Evolutionary conservation across 2,113 vertebrate genomes (phyloP).

Genomic region (Paraplagusia blochii): DNA sequence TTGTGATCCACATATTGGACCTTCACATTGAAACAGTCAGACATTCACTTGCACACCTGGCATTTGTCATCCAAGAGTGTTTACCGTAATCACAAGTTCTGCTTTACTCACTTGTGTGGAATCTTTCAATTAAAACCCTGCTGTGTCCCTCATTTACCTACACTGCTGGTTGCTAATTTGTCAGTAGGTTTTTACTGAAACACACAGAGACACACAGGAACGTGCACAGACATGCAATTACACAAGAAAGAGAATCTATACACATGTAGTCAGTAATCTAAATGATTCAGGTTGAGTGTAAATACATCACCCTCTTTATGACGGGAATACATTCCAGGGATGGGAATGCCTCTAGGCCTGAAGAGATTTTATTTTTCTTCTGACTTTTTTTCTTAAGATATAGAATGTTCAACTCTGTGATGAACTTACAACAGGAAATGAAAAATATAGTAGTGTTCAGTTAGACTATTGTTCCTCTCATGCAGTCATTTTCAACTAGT

Average conservation of each 20-base stretch:
- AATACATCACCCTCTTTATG: slow-evolving; percentile 4
- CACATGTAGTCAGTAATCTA: not conserved
- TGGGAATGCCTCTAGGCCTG: not conserved
- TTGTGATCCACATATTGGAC: too few species aligned
- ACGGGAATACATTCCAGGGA: slow-evolving; percentile 14
- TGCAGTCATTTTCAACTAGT: too few species aligned
- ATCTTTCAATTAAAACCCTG: slow-evolving; percentile 32
- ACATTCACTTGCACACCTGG: slow-evolving; percentile 14
- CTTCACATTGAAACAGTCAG: slow-evolving; percentile 1
- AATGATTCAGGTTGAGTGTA: slow-evolving; percentile 2
- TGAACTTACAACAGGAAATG: slow-evolving; percentile 21
- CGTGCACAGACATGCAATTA: not conserved
- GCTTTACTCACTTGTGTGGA: slow-evolving; percentile 42
- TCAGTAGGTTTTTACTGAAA: slow-evolving; percentile 6
- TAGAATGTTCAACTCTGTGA: slow-evolving; percentile 1
- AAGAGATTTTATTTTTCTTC: slow-evolving; percentile 20
- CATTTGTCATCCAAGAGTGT: slow-evolving; percentile 18
- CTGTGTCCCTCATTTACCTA: slow-evolving; percentile 29
- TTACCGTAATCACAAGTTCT: slow-evolving; percentile 18
- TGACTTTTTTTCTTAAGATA: slow-evolving; percentile 12
- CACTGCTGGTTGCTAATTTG: slow-evolving; percentile 27
- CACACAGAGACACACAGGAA: slow-evolving; percentile 9
- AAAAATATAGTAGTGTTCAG: not conserved
- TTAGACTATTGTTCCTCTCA: too few species aligned
- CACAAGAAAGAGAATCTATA: not conserved